Evolutionary conservation across 2,888 invertebrate genomes (phyloP), one percentile per base, ranked within the genome.

Genomic region (Seira musarum): DNA sequence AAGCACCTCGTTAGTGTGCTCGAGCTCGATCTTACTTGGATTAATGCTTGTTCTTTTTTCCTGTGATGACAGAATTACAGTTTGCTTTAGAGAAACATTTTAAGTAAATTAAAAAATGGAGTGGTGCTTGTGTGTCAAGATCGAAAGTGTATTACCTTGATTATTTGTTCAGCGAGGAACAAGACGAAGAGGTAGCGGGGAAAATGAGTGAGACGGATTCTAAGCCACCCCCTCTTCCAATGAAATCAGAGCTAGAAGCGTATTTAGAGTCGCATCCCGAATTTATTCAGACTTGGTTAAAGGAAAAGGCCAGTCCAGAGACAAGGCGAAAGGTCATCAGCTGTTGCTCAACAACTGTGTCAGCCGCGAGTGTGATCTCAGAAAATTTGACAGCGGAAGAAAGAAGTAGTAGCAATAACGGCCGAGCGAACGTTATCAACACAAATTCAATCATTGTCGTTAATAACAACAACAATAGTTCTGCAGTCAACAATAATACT

Each of bases 271-370:
- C 91, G 72, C 93, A 94, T 88, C 93, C 93, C 1, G 92, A 68
- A 91, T 94, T 87, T 67, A 82, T 88, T 10, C 95, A 95, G 88
- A 91, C 92, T 87, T 96, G 95, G 93, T 90, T 95, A 84, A 91
- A 92, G 74, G 94, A 95, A 85, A 93, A 93, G 88, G 95, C 95
- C 8, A 91, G 92, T 78, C 90, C 91, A 1, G 93, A 94, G 84
- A 91, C 93, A 84, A 89, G 93, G 83, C 90, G 76, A 19, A 80
- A 81, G 46, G 84, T 82, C 15, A 70, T 84, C 25, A 71, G 74
- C 64, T 49, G 80, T 64, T 82, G 80, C 69, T 77, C 82, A 22
- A 70, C 82, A 0, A 30, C 46, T 46, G 22, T 60, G 2, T 30
- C 30, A 30, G 30, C 8, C 2, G 30, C 30, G 30, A 30, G 8